A percentile compares a stretch with the other conserved stretches of the same genome.
Conservation (phyloP, 2,113 vertebrate species). For the Clarias macrocephalus region DNA sequence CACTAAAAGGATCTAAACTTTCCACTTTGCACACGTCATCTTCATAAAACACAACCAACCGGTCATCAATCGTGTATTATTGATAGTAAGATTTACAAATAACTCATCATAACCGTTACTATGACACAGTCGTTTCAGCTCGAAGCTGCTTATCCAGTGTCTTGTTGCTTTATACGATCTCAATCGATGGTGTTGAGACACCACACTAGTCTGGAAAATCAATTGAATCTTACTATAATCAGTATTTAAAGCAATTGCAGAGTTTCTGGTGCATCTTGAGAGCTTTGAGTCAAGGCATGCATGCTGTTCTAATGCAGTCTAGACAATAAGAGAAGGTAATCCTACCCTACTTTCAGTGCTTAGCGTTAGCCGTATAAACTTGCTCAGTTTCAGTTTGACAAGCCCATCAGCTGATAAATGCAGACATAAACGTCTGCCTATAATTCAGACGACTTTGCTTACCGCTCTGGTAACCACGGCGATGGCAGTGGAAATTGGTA, state of each 20-base stretch:
- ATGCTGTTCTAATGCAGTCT: background rate
- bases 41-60: background rate
- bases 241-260: slow-evolving; percentile 29
- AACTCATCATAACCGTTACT: background rate
- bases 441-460: background rate
- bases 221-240: slow-evolving; percentile 23
- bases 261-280: slow-evolving; percentile 19
- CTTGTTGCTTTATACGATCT: slow-evolving; percentile 21
- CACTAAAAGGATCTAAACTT: background rate
- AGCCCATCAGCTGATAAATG: background rate
- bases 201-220: slow-evolving; percentile 21
- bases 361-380: background rate
- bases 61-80: background rate
- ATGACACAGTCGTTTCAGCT: background rate
- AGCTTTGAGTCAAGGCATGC: slow-evolving; percentile 11
- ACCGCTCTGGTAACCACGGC: background rate
- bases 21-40: background rate
- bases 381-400: slow-evolving; percentile 1
- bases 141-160: background rate
- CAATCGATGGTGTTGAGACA: slow-evolving; percentile 23
- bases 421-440: background rate
- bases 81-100: background rate
- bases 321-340: slow-evolving; percentile 14
- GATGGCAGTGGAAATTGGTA: background rate
- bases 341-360: background rate